Evolutionary conservation across 2,113 vertebrate species (phyloP), one percentile per base, ranked within the genome.

Genomic region (Callospermophilus lateralis): DNA sequence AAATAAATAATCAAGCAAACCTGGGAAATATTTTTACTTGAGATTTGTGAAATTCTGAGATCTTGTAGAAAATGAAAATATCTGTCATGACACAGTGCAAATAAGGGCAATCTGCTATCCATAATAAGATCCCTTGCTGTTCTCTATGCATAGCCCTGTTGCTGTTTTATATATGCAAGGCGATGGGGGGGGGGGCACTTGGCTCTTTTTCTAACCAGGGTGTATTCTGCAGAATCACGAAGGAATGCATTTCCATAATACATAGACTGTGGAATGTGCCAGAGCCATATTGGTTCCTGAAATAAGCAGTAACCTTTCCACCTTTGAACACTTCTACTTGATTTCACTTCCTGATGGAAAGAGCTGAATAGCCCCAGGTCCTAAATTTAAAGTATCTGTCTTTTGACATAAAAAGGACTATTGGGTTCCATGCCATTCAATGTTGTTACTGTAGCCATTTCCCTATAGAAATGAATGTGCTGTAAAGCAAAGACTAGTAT

Each of bases 131-230:
- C 39, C 85, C 68, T 83, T 8, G 0, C 30, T 5, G 7, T 8
- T 58, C 48, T 37, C 87, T 26, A 6, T 24, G 19, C 8, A 0
- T 2, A n/a, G 55, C 26, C 37, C 45, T 51, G 11, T 26, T 32
- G 37, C 85, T 32, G 2, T 17, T 70, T 70, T 28, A n/a, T 6
- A 8, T 7, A 28, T 1, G 16, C 37, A 73, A 5, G 45, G 28
- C 3, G 6, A 5, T 0, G 3, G 28, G 15, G 7, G 4, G 0
- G 3, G 4, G 0, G 2, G 6, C n/a, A 4, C 0, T 4, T 80
- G 39, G 45, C 80, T 58, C 1, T 28, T 90, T 30, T 80, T 34
- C 37, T 85, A 68, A n/a, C 6, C 42, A 45, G 67, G 13, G 0
- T 55, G 5, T 34, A 6, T 51, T 9, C 1, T 34, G 12, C 30